These are phyloP conservation scores for Ciconia stormi DNA, from an alignment of 2,113 vertebrate species.

Conservation along the genomic window DNA sequence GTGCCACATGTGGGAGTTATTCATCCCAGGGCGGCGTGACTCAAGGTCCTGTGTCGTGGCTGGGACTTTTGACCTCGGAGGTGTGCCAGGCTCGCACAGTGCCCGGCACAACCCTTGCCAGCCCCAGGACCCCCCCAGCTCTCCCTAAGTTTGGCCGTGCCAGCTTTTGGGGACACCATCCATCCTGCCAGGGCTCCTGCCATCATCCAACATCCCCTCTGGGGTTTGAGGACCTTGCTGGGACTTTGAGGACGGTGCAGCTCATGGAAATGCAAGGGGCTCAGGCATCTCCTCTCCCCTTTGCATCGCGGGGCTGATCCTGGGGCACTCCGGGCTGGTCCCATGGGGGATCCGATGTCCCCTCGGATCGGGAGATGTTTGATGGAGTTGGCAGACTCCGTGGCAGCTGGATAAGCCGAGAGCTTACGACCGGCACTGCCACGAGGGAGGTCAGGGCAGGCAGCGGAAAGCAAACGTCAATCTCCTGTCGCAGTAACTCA, in stretches of 20 bases:
- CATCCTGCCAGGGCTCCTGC: neutral
- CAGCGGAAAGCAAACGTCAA: neutral
- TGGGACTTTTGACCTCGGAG: neutral
- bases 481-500: rapidly evolving
- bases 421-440: neutral
- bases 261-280: neutral
- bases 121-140: neutral
- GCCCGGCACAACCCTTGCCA: neutral
- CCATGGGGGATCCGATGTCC: neutral
- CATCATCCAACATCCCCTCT: neutral
- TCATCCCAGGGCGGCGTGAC: neutral
- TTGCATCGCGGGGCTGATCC: neutral
- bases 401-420: neutral
- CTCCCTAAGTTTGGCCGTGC: neutral
- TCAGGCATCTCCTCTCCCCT: neutral
- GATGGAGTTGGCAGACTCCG: neutral
- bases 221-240: neutral
- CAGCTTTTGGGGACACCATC: neutral
- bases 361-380: neutral
- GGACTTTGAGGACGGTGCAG: neutral
- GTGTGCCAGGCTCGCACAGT: neutral
- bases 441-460: neutral
- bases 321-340: neutral
- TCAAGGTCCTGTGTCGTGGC: constrained; percentile 15
- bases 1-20: neutral